These are phyloP conservation scores for Eledona agricola DNA, from an alignment of 2,888 invertebrate genomes.

Conservation along the genomic window DNA sequence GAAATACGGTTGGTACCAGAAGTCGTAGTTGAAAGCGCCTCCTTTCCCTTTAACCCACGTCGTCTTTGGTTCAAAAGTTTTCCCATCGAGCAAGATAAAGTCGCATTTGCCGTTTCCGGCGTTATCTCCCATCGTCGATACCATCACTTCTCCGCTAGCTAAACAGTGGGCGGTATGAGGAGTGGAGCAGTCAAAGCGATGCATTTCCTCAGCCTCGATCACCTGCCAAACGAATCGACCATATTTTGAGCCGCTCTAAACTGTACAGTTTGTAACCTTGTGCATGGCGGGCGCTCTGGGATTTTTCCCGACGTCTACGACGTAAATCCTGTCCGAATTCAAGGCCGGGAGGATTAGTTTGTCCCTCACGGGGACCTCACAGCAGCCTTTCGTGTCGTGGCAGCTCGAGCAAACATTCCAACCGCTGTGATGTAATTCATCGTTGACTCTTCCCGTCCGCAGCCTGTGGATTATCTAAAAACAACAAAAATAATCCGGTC, in stretches of 20 bases:
- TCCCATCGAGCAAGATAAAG: conserved; percentile 86
- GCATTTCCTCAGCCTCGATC: conserved; percentile 82
- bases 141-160: conserved; percentile 92
- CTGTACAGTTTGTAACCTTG: conserved; percentile 66
- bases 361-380: conserved; percentile 69
- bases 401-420: conserved; percentile 99
- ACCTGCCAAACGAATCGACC: conserved; percentile 64
- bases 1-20: conserved; percentile 96
- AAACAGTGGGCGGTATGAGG: conserved; percentile 96
- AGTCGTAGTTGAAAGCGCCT: conserved; percentile 91
- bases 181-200: conserved; percentile 78
- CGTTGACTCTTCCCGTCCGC: conserved; percentile 77
- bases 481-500: conserved; percentile 3
- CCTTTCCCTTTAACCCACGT: conserved; percentile 78
- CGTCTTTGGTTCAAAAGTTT: conserved; percentile 60
- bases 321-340: conserved; percentile 82
- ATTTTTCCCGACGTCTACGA: conserved; percentile 81
- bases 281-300: conserved; percentile 76
- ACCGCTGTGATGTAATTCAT: conserved; percentile 95
- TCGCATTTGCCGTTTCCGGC: conserved; percentile 87
- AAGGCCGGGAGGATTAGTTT: conserved; percentile 85
- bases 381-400: conserved; percentile 63
- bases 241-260: conserved; percentile 1
- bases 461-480: conserved; percentile 86
- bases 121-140: conserved; percentile 91